Evolutionary conservation across 2,888 invertebrate genomes (phyloP).

Genomic region (Lasioglossum figueresi): DNA sequence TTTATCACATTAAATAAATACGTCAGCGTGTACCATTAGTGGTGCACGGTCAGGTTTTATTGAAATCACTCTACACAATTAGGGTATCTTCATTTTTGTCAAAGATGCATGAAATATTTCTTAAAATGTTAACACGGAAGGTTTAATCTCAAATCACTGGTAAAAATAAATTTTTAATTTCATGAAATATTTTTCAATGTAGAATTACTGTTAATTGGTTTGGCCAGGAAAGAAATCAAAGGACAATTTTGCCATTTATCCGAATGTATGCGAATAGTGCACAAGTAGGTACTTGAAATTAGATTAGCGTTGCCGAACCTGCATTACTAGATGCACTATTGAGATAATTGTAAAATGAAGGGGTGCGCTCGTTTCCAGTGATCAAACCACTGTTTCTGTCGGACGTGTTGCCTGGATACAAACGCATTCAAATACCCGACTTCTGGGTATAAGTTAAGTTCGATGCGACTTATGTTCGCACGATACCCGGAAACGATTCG

Average conservation of each 20-base stretch:
- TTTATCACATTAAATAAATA: no score
- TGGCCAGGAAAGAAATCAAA: neutral
- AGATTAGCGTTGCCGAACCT: neutral
- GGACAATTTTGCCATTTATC: neutral
- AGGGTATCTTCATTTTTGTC: no score
- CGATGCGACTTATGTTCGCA: conserved; percentile 54
- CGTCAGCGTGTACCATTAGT: no score
- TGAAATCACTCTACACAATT: no score
- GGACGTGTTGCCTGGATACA: conserved; percentile 67
- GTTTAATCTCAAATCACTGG: neutral
- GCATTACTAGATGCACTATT: neutral
- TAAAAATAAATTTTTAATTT: neutral
- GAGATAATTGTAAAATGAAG: neutral
- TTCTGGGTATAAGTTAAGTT: conserved; percentile 56
- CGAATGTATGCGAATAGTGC: neutral
- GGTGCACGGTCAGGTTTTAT: no score
- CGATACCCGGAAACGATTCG: conserved; percentile 48
- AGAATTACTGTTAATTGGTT: neutral
- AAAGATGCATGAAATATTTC: neutral
- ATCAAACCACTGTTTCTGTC: conserved; percentile 60
- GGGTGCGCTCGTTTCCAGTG: neutral
- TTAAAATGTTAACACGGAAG: neutral
- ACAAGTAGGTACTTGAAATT: neutral
- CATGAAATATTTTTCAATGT: neutral
- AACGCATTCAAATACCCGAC: conserved; percentile 56